These are phyloP conservation scores for Riparia riparia DNA, from an alignment of 2,113 vertebrate species.

Conservation along the genomic window DNA sequence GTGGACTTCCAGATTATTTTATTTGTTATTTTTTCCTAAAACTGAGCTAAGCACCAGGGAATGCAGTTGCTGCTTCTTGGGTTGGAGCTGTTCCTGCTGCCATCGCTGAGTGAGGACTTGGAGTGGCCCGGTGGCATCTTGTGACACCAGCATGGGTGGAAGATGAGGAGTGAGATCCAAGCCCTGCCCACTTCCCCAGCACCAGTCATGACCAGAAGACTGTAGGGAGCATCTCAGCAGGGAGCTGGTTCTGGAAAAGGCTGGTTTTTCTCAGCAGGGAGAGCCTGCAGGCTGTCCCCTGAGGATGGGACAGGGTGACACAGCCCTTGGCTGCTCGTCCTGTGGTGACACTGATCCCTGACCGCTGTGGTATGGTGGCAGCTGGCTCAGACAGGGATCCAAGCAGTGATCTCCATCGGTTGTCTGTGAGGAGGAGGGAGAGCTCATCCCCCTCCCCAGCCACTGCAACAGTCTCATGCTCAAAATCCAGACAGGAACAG, in stretches of 20 bases:
- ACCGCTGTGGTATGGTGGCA: constrained; percentile 6
- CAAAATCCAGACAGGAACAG: neutral
- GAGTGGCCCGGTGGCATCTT: neutral
- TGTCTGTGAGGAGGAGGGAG: neutral
- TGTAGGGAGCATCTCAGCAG: neutral
- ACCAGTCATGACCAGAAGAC: neutral
- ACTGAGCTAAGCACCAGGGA: neutral
- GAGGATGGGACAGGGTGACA: neutral
- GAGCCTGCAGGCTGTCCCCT: neutral
- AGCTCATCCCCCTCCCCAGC: fast-evolving
- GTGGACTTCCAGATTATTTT: neutral
- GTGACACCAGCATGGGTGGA: neutral
- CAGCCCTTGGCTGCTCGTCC: neutral
- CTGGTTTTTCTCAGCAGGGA: neutral
- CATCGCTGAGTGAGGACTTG: fast-evolving
- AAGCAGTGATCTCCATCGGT: fast-evolving
- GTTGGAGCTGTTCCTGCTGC: neutral
- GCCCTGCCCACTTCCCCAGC: neutral
- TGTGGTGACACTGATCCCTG: neutral
- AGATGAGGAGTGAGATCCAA: neutral
- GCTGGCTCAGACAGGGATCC: neutral
- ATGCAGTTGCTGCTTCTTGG: neutral
- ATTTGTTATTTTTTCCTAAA: neutral
- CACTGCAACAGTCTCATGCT: fast-evolving
- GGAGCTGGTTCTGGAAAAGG: neutral